phyloP scores from a whole-genome alignment of 2,113 vertebrate species.

The Saimiri boliviensis region DNA sequence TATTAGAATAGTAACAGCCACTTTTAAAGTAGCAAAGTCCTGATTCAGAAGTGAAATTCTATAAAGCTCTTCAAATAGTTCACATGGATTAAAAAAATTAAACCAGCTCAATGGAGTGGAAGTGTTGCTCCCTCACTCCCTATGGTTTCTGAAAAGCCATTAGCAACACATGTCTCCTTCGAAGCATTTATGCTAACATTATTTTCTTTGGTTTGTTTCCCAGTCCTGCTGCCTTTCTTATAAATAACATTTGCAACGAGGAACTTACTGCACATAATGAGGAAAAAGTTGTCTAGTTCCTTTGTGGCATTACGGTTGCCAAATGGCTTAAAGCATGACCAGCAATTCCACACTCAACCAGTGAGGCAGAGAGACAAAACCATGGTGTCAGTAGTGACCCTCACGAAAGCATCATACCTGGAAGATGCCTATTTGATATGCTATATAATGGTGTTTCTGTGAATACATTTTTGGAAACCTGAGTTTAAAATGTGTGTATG shows the following conservation, averaged over 20 bases:
- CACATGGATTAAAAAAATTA: slow-evolving; percentile 62
- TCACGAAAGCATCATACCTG: background rate
- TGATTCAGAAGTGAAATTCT: slow-evolving; percentile 65
- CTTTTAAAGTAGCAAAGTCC: slow-evolving; percentile 66
- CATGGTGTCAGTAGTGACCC: background rate
- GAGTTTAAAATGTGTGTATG: background rate
- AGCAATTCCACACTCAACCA: background rate
- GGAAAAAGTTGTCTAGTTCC: slow-evolving; percentile 7
- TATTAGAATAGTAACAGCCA: slow-evolving; percentile 47
- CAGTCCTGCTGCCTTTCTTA: slow-evolving; percentile 72
- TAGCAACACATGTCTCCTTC: slow-evolving; percentile 66
- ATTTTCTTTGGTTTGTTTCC: slow-evolving; percentile 76
- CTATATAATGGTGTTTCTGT: background rate
- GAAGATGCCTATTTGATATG: background rate
- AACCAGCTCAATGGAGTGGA: slow-evolving; percentile 70
- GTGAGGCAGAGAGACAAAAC: background rate
- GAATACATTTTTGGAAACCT: background rate
- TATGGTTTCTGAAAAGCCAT: slow-evolving; percentile 75
- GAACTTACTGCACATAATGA: slow-evolving; percentile 49
- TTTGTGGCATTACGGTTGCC: background rate
- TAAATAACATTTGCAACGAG: slow-evolving; percentile 69
- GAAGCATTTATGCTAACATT: slow-evolving; percentile 72
- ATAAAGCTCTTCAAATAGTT: slow-evolving; percentile 70
- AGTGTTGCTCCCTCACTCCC: slow-evolving; percentile 69
- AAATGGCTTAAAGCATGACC: background rate